Evolutionary conservation across 2,888 invertebrate genomes (phyloP), one percentile per base, ranked within the genome.

Genomic region (Lasioglossum malachurum): DNA sequence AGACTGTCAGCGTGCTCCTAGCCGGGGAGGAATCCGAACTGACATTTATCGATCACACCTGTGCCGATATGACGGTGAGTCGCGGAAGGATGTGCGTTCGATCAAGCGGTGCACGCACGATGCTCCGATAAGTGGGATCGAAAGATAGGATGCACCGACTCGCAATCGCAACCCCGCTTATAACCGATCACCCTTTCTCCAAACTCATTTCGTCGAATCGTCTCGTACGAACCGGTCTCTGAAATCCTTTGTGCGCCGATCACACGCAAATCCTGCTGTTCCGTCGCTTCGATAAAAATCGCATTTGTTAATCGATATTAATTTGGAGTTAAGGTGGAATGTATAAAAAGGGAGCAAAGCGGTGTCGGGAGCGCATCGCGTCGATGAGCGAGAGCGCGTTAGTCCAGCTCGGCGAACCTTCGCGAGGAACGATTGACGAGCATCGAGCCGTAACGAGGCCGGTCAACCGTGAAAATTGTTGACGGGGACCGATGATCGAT

Each of bases 21-120:
- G 98, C 98, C 90, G 98, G 98, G 0, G 98, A 98, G 93, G 98
- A 98, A 95, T 98, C 98, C 0, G 98, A 98, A 94, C 96, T 98
- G 95, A 97, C 98, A 86, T 98, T 98, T 94, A 98, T 98, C 91
- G 98, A 98, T 95, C 98, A 98, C 95, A 98, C 98, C 4, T 97
- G 97, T 91, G 97, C 98, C 49, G 98, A 98, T 95, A 98, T 98
- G 98, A 98, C 98, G 96, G 98, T 98, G 95, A 81, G 79, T 71
- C 49, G 67, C 69, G 73, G 35, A 38, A 76, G 41, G 67, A 67
- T 16, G 31, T 69, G 35, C 3, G 23, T 12, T 69, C 38, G 3
- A 69, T 27, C 60, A 27, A 27, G 1, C 14, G 27, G 27, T 27
- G 16, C 23, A 31, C 67, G 19, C 60, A 23, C 31, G 35, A 19